phyloP scores from a whole-genome alignment of 2,113 vertebrate genomes.

The Elephantulus edwardii region DNA sequence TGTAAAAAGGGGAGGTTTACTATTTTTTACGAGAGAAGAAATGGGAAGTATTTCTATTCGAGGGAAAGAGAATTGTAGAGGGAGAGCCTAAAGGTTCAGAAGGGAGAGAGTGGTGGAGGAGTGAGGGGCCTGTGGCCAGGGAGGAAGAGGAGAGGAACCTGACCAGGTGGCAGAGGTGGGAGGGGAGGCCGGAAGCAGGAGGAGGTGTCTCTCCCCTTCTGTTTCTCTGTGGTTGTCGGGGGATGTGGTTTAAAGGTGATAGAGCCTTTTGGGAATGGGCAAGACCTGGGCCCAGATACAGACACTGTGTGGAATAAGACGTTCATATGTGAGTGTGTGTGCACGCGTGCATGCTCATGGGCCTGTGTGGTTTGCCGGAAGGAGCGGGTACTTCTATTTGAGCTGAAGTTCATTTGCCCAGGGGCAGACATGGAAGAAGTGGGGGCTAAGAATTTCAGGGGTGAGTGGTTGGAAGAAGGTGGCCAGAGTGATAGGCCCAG shows the following conservation, averaged over 20 bases:
- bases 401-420: no score
- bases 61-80: not conserved
- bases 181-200: not conserved
- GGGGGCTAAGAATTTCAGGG: no score
- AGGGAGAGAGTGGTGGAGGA: not conserved
- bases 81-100: not conserved
- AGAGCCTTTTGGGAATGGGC: no score
- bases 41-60: not conserved
- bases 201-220: not conserved
- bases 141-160: not conserved
- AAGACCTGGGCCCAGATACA: no score
- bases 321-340: no score
- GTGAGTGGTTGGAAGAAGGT: accelerated
- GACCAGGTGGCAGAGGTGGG: not conserved
- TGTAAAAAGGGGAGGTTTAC: not conserved
- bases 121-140: no score
- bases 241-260: not conserved
- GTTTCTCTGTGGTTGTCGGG: not conserved
- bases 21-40: not conserved
- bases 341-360: no score
- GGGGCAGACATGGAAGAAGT: not conserved
- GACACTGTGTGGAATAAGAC: no score
- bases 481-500: not conserved
- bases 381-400: not conserved
- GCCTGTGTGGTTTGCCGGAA: not conserved